Evolutionary conservation across 1,140 invertebrate species (phyloP), one percentile per base, ranked within the genome.

Genomic region (Mya arenaria): DNA sequence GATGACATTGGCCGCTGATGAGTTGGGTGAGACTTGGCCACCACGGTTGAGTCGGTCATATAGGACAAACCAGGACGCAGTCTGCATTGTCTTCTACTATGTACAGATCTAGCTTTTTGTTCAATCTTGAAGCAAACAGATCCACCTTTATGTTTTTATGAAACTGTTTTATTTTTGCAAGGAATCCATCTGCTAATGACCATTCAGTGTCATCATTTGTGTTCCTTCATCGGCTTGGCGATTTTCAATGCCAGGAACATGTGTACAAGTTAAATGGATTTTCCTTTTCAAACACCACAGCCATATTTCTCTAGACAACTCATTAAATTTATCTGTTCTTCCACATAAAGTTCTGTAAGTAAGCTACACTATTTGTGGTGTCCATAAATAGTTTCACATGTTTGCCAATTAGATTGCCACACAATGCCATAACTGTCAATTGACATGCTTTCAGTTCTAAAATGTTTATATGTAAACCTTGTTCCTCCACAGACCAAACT

Each of bases 11-110:
- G 30, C 25, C 71, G 1, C 23, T 28, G 5, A 72, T 56, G 4
- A 72, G 23, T 6, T 36, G 25, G 1, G 32, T 17, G 32, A 72
- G 25, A 19, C 25, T 72, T 19, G 69, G 69, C 48, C 52, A 79
- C 77, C 77, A 82, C 5, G 34, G 34, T 48, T 84, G 83, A 19
- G 68, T 84, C 30, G 77, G 37, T 78, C 78, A 84, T 15, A 75
- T 17, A 23, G 83, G 83, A 10, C 34, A 41, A 1, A 84, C 58
- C 5, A 84, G 2, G 17, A 84, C 28, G 2, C 15, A 77, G 63
- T 52, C 25, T 39, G 83, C 62, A 25, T 66, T 17, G 19, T 84
- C 83, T 23, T 56, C 36, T 19, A 8, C 41, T 17, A 81, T 58
- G n/a, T 37, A 65, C 30, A 37, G 3, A 3, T 48, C 10, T 13